phyloP scores from a whole-genome alignment of 1,140 invertebrate species.

The Diorhabda elongata region DNA sequence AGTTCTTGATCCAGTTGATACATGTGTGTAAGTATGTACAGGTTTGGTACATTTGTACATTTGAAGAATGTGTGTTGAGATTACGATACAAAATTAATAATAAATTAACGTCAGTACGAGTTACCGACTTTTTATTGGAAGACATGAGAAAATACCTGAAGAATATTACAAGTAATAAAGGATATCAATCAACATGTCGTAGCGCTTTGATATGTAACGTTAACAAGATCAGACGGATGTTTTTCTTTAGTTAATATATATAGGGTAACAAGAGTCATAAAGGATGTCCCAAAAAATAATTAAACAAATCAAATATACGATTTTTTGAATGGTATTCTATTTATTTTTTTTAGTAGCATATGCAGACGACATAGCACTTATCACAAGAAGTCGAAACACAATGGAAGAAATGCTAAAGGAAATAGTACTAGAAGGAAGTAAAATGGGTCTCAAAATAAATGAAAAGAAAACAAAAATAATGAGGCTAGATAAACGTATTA shows the following conservation, averaged over 20 bases:
- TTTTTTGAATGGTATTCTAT: too few species aligned
- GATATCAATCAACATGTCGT: not conserved
- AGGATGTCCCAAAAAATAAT: too few species aligned
- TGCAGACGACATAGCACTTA: too few species aligned
- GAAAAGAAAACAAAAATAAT: too few species aligned
- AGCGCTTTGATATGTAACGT: not conserved
- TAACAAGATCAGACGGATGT: conserved; percentile 2
- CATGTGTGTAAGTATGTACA: not conserved
- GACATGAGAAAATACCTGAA: not conserved
- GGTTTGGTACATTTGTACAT: not conserved
- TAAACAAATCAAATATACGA: too few species aligned
- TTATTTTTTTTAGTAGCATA: too few species aligned
- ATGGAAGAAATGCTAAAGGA: too few species aligned
- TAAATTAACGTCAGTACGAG: conserved; percentile 2
- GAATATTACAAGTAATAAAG: not conserved
- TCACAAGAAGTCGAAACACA: too few species aligned
- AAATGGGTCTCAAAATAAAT: too few species aligned
- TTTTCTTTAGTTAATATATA: not conserved
- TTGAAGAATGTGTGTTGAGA: not conserved
- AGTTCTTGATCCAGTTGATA: not conserved
- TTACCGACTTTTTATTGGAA: not conserved
- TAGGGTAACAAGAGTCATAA: too few species aligned
- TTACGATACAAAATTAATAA: conserved; percentile 3
- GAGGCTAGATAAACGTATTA: too few species aligned
- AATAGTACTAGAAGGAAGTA: too few species aligned